These are phyloP conservation scores for Oreonectes daqikongensis DNA, from an alignment of 2,797 vertebrate genomes.

Conservation along the genomic window DNA sequence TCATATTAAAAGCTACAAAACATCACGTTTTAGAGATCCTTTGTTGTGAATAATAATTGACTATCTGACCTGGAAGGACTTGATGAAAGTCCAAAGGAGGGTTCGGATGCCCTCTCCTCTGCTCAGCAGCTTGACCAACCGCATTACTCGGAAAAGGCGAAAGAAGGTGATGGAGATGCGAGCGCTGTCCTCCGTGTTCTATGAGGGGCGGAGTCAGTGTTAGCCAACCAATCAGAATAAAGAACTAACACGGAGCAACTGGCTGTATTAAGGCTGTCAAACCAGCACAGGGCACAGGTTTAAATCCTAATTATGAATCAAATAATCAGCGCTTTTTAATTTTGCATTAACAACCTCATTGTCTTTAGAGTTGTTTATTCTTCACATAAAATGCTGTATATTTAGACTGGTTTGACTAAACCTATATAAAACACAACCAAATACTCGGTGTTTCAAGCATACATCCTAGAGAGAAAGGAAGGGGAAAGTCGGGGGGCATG, in stretches of 20 bases:
- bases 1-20: not conserved
- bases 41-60: not conserved
- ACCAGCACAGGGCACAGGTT: constrained; percentile 43
- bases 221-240: constrained; percentile 42
- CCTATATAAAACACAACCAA: constrained; percentile 69
- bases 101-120: constrained; percentile 98
- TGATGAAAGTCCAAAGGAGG: constrained; percentile 97
- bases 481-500: constrained; percentile 83
- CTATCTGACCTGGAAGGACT: constrained; percentile 95
- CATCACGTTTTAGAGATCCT: not conserved
- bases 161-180: constrained; percentile 99
- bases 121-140: constrained; percentile 97
- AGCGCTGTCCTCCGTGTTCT: constrained; percentile 97
- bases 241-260: constrained; percentile 63
- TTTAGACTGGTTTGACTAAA: constrained; percentile 44
- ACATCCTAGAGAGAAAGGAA: constrained; percentile 75
- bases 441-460: constrained; percentile 60
- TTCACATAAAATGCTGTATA: not conserved
- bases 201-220: constrained; percentile 66
- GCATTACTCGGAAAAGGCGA: constrained; percentile 98
- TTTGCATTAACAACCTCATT: not conserved
- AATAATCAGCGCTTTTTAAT: not conserved
- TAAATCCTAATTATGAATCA: not conserved
- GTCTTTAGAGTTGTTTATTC: too few relatives aligned
- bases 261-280: constrained; percentile 67